These are phyloP conservation scores for Octodonta nipae DNA, from an alignment of 2,888 invertebrate species.

Conservation along the genomic window DNA sequence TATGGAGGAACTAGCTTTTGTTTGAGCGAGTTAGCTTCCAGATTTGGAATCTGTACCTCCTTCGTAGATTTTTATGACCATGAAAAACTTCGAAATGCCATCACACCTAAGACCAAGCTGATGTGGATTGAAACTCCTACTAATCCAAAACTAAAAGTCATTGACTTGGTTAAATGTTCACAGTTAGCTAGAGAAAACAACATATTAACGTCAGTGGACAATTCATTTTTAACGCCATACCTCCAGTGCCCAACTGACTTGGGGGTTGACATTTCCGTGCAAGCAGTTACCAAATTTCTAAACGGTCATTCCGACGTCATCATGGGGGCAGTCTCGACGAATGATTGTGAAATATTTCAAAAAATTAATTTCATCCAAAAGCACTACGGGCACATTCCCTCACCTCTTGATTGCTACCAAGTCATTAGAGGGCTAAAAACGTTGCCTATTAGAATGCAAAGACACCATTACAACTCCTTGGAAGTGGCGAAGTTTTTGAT, in stretches of 20 bases:
- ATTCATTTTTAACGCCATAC: slow-evolving; percentile 84
- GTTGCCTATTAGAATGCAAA: slow-evolving; percentile 71
- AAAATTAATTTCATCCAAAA: background rate
- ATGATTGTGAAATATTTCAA: slow-evolving; percentile 30
- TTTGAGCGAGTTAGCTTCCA: slow-evolving; percentile 37
- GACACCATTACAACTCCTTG: slow-evolving; percentile 63
- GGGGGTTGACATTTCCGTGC: slow-evolving; percentile 82
- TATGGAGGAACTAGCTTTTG: slow-evolving; percentile 83
- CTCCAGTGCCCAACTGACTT: slow-evolving; percentile 79
- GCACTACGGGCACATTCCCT: slow-evolving; percentile 68
- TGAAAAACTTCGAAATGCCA: background rate
- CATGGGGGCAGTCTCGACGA: slow-evolving; percentile 83
- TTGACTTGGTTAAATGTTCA: slow-evolving; percentile 63
- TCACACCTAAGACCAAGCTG: background rate
- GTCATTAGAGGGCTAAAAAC: slow-evolving; percentile 85
- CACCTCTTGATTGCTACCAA: slow-evolving; percentile 85
- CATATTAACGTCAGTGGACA: slow-evolving; percentile 73
- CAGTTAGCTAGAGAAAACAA: slow-evolving; percentile 46
- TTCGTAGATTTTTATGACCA: slow-evolving; percentile 2
- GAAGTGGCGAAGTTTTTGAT: slow-evolving; percentile 66
- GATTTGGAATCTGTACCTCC: slow-evolving; percentile 57
- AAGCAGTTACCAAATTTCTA: slow-evolving; percentile 93
- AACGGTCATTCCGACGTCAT: slow-evolving; percentile 95
- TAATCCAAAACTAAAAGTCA: slow-evolving; percentile 82
- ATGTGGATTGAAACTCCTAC: slow-evolving; percentile 88